Conservation (phyloP, 2,888 invertebrate genomes). For the Alsophila aescularia region DNA sequence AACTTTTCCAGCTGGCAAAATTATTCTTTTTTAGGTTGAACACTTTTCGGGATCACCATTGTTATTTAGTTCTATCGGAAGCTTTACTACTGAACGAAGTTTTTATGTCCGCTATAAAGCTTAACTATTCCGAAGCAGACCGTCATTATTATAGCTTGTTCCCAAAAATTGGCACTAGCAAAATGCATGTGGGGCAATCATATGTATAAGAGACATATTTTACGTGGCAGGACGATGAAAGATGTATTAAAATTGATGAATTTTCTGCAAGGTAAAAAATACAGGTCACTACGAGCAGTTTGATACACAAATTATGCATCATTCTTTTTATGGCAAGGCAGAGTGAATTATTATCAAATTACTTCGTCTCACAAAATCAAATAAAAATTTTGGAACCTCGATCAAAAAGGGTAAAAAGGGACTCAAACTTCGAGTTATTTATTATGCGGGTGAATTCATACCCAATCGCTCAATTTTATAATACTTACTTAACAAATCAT, state of each 20-base stretch:
- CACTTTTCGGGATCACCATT: background rate
- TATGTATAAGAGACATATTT: too few species aligned
- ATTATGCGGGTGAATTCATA: constrained; percentile 5
- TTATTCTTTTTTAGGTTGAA: constrained; percentile 22
- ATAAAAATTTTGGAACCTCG: constrained; percentile 1
- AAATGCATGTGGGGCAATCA: background rate
- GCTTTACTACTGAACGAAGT: constrained; percentile 2
- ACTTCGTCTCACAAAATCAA: constrained; percentile 10
- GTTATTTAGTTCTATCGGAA: constrained; percentile 3
- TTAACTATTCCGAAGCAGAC: constrained; percentile 4
- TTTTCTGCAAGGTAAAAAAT: too few species aligned
- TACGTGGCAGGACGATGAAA: too few species aligned
- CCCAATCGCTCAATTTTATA: constrained; percentile 13
- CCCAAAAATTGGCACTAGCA: background rate
- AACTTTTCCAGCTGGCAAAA: constrained; percentile 29
- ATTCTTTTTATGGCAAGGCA: too few species aligned
- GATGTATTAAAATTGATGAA: too few species aligned
- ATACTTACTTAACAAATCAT: constrained; percentile 5
- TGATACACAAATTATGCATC: too few species aligned
- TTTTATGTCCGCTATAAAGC: constrained; percentile 13
- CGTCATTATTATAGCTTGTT: constrained; percentile 1
- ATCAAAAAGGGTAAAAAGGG: constrained; percentile 12
- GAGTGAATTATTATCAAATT: background rate
- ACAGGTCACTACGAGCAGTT: too few species aligned
- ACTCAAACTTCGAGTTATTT: constrained; percentile 1